Evolutionary conservation across 2,888 invertebrate species (phyloP).

Genomic region (Stegana nigrithorax): DNA sequence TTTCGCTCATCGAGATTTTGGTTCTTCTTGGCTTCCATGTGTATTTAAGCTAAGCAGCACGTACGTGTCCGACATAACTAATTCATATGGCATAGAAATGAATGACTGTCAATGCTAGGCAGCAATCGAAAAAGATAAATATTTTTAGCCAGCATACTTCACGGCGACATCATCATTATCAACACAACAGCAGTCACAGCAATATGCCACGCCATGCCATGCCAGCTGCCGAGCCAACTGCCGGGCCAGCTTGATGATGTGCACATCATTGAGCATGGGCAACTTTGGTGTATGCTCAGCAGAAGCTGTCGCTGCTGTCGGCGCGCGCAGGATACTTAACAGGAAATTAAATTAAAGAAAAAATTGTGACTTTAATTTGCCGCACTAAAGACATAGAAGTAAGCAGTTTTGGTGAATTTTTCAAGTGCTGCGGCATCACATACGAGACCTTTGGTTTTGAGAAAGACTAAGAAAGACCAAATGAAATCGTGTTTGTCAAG

Average conservation of each 20-base stretch:
- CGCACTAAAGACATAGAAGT: neutral
- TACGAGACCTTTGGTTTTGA: too few species aligned
- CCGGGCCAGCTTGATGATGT: too few species aligned
- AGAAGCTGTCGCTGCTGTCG: conserved; percentile 24
- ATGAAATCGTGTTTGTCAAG: neutral
- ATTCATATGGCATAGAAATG: conserved; percentile 5
- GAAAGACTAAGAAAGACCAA: neutral
- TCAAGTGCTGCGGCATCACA: too few species aligned
- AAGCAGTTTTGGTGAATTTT: neutral
- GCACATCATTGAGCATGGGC: too few species aligned
- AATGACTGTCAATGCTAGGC: too few species aligned
- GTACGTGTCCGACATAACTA: conserved; percentile 45
- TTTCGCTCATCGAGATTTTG: too few species aligned
- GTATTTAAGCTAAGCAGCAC: conserved; percentile 52
- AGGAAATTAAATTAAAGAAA: conserved; percentile 4
- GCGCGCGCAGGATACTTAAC: neutral
- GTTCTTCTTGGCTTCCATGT: too few species aligned
- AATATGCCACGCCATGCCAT: conserved; percentile 19
- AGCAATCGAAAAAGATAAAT: conserved; percentile 9
- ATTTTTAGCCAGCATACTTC: conserved; percentile 43
- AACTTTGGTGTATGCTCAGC: conserved; percentile 38
- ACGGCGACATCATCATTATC: conserved; percentile 37
- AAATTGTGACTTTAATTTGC: neutral
- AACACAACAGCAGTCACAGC: neutral
- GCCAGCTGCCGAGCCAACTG: conserved; percentile 51